Evolutionary conservation across 2,797 vertebrate species (phyloP).

Genomic region (Hyperoplus lanceolatus): DNA sequence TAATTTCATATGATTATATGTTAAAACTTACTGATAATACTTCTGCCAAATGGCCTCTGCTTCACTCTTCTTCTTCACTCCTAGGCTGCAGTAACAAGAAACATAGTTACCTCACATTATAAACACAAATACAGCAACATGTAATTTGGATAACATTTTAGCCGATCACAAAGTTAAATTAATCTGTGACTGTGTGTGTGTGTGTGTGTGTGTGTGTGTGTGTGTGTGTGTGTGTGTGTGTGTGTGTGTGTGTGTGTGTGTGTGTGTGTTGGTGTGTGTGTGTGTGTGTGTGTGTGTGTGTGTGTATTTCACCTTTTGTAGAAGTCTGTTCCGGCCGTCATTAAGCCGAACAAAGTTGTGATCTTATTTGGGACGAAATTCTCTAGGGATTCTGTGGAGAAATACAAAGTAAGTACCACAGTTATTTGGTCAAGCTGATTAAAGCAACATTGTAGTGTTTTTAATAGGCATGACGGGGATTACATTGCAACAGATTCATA

Average conservation of each 20-base stretch:
- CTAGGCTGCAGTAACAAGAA: conserved; percentile 61
- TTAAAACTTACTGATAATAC: conserved; percentile 76
- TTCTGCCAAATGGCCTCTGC: conserved; percentile 80
- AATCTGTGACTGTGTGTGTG: background rate
- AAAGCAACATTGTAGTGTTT: conserved; percentile 19
- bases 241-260: too few species aligned
- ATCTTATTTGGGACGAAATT: conserved; percentile 75
- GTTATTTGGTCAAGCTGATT: conserved; percentile 8
- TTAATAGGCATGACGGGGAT: conserved; percentile 58
- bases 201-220: too few species aligned
- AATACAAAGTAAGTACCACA: conserved; percentile 47
- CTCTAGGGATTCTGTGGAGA: conserved; percentile 68
- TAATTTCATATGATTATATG: background rate
- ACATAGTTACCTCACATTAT: background rate
- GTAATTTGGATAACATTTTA: background rate
- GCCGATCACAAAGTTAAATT: background rate
- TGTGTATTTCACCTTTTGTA: conserved; percentile 73
- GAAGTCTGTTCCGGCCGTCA: conserved; percentile 69
- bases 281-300: too few species aligned
- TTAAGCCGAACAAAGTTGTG: conserved; percentile 76
- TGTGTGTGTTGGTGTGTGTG: too few species aligned
- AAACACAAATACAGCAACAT: background rate
- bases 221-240: too few species aligned
- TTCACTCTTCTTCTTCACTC: conserved; percentile 80
- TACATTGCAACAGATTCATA: conserved; percentile 40